Conservation (phyloP, 1,140 invertebrate genomes). For the Apis cerana region DNA sequence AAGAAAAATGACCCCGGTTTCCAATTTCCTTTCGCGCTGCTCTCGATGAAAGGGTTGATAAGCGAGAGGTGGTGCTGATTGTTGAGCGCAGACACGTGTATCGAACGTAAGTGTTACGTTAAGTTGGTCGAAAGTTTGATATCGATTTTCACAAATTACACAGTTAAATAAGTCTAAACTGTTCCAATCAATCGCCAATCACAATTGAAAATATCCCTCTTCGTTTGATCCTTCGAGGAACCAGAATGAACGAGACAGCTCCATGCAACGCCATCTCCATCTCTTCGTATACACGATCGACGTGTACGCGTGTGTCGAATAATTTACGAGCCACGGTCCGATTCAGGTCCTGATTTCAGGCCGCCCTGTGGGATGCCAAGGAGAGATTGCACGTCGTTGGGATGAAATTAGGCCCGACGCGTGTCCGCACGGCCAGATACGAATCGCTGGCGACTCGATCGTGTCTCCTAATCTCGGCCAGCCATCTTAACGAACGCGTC, state of each 20-base stretch:
- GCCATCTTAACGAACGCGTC: constrained; percentile 44
- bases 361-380: constrained; percentile 37
- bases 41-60: not conserved
- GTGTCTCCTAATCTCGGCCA: constrained; percentile 50
- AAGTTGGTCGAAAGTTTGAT: no score
- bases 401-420: constrained; percentile 63
- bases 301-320: constrained; percentile 58
- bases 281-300: constrained; percentile 10
- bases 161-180: no score
- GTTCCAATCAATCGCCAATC: no score
- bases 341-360: constrained; percentile 67
- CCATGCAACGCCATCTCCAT: not conserved
- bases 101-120: no score
- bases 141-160: no score
- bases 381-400: constrained; percentile 46
- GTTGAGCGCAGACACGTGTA: not conserved
- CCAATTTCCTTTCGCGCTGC: constrained; percentile 12
- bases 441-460: constrained; percentile 66
- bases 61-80: not conserved
- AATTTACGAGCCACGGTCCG: constrained; percentile 69
- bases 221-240: no score
- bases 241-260: not conserved
- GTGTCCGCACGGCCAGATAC: constrained; percentile 49
- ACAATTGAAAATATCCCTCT: no score
- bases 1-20: constrained; percentile 18